A percentile compares a stretch with the other conserved stretches of the same genome.
phyloP scores from a whole-genome alignment of 37 sponge, comb jelly and placozoan genomes.

The Cliona cf. orientalis region DNA sequence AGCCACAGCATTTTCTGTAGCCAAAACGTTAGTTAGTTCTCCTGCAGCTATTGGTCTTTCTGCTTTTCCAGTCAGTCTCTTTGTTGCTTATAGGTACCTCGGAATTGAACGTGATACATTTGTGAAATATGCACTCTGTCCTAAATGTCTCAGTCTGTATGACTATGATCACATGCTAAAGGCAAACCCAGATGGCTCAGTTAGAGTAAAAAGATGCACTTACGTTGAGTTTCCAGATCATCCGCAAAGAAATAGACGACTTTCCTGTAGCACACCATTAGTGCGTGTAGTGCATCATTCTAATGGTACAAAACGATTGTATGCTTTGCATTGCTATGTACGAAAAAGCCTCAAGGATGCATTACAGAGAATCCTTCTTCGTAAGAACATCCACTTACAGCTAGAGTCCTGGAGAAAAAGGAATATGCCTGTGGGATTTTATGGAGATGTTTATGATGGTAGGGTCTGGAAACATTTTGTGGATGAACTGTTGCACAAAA shows the following conservation, averaged over 20 bases:
- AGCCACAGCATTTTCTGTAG: neutral
- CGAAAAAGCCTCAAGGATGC: neutral
- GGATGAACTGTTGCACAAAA: neutral
- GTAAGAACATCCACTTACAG: neutral
- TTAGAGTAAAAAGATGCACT: neutral
- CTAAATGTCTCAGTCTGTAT: too few relatives aligned
- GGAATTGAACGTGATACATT: neutral
- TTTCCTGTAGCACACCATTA: neutral
- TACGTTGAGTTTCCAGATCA: neutral
- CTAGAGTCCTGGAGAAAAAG: neutral
- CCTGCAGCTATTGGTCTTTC: neutral
- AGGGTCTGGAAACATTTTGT: neutral
- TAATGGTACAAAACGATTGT: neutral
- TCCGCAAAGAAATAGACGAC: neutral
- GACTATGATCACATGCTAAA: neutral
- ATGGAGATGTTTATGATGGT: constrained; percentile 4
- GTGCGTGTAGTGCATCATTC: neutral
- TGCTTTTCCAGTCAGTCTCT: neutral
- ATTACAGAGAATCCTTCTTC: neutral
- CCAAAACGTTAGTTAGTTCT: neutral
- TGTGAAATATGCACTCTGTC: neutral
- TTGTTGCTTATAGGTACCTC: neutral
- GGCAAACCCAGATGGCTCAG: neutral
- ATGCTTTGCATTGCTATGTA: neutral
- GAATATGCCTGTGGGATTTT: neutral